Base-by-base conservation (phyloP, 2,113 vertebrate species). In the Mesembrinibis cayennensis region DNA sequence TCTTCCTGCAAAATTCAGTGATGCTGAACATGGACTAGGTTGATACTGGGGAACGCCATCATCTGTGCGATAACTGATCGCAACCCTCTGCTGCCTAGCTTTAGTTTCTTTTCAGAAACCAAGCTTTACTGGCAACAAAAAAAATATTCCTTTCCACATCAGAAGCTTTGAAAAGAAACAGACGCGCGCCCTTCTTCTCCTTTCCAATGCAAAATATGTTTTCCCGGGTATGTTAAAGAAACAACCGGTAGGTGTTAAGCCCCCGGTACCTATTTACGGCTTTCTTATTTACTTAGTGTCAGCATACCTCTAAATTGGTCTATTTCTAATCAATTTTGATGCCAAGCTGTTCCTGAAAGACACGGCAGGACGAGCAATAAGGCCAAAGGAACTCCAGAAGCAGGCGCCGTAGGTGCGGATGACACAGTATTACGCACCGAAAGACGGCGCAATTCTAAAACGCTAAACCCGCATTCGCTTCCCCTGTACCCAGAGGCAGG, bases 11-110 rank as follows among this genome's bases (percentile, higher is more conserved):
- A 62, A 67, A 89, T 63, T 50, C 80, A 49, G 34, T 19, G 71
- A 53, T 0, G 3, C 0, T 32, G 61, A 52, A 55, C 1, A 0
- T 4, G 26, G 25, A n/a, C 23, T 9, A 45, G 25, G 32, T 8
- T 70, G 61, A 45, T 53, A 19, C 2, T 5, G 19, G 65, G 63
- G 40, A 82, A 56, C 2, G 59, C 20, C 77, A 66, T 18, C 23
- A 20, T 9, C 27, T 21, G 45, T 12, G 61, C 9, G 29, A 36
- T 2, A 62, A 30, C 12, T 0, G 3, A 47, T 1, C 1, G 0
- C 63, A 69, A 20, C 78, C 26, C 52, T 71, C n/a, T 32, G 69
- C 72, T 78, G 7, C 49, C 52, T 12, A 12, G 36, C 30, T 65
- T 65, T 18, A 34, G 65, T 22, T 67, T 40, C 40, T 61, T 49